Conservation (phyloP, 1,140 invertebrate genomes). For the Achatina immaculata region DNA sequence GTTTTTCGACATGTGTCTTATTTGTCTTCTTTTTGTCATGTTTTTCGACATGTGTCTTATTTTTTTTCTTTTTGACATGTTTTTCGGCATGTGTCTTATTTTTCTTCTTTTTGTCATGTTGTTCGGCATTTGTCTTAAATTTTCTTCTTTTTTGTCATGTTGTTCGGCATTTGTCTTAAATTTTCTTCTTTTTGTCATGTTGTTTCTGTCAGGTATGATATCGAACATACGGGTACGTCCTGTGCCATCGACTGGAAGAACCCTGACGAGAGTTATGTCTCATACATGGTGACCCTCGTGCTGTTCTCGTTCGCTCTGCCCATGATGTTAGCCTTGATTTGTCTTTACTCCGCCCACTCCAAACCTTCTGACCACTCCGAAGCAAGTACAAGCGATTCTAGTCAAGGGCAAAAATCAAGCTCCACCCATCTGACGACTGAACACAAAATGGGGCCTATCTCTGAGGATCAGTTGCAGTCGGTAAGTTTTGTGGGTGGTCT, state of each 20-base stretch:
- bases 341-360: constrained; percentile 33
- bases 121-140: neutral
- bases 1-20: too few relatives aligned
- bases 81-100: too few relatives aligned
- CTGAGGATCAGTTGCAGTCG: constrained; percentile 47
- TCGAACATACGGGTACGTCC: constrained; percentile 51
- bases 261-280: constrained; percentile 49
- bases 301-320: constrained; percentile 42
- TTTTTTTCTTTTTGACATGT: too few relatives aligned
- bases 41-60: too few relatives aligned
- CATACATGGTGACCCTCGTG: constrained; percentile 47
- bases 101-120: neutral
- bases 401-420: neutral
- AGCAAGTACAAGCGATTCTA: neutral
- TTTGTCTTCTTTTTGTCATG: too few relatives aligned
- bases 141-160: neutral
- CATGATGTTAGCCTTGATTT: constrained; percentile 34
- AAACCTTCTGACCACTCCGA: neutral
- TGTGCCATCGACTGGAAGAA: constrained; percentile 56
- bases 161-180: neutral
- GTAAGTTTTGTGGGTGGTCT: constrained; percentile 29
- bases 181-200: neutral
- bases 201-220: constrained; percentile 44
- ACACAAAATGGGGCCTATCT: constrained; percentile 35
- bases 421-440: neutral